phyloP scores from a whole-genome alignment of 2,888 invertebrate genomes.

The Ophioninae sp. region DNA sequence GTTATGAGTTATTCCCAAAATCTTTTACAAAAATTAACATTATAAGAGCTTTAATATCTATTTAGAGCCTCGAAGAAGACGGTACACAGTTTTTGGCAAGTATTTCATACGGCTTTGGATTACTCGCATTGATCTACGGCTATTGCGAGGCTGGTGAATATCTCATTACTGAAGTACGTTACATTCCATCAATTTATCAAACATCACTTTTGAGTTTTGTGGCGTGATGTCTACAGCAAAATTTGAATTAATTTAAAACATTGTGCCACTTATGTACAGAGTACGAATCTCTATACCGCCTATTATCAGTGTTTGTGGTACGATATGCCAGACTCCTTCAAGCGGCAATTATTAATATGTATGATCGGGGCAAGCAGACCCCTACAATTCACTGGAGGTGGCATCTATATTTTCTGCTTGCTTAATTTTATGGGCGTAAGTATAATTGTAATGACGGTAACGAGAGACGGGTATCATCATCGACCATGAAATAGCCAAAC shows the following conservation, averaged over 20 bases:
- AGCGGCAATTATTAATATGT: slow-evolving; percentile 81
- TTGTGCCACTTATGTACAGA: slow-evolving; percentile 12
- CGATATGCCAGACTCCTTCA: slow-evolving; percentile 81
- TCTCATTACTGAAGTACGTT: slow-evolving; percentile 63
- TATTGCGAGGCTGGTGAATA: slow-evolving; percentile 67
- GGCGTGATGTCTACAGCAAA: no score
- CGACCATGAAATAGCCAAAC: background rate
- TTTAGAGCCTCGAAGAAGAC: slow-evolving; percentile 11
- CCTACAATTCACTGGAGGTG: slow-evolving; percentile 82
- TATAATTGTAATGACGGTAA: background rate
- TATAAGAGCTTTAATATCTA: background rate
- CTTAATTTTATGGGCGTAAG: slow-evolving; percentile 43
- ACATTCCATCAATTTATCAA: background rate
- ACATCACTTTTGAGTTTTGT: background rate
- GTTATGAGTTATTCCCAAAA: background rate
- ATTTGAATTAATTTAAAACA: background rate
- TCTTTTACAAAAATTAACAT: background rate
- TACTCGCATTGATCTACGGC: slow-evolving; percentile 61
- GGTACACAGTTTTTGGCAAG: slow-evolving; percentile 2
- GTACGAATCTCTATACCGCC: slow-evolving; percentile 75
- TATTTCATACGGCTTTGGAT: slow-evolving; percentile 14
- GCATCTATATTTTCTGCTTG: slow-evolving; percentile 78
- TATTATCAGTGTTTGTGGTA: no score
- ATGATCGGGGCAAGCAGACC: slow-evolving; percentile 82
- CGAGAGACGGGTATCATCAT: background rate